Conservation (phyloP, 2,113 vertebrate genomes). For the Phoxinus phoxinus region DNA sequence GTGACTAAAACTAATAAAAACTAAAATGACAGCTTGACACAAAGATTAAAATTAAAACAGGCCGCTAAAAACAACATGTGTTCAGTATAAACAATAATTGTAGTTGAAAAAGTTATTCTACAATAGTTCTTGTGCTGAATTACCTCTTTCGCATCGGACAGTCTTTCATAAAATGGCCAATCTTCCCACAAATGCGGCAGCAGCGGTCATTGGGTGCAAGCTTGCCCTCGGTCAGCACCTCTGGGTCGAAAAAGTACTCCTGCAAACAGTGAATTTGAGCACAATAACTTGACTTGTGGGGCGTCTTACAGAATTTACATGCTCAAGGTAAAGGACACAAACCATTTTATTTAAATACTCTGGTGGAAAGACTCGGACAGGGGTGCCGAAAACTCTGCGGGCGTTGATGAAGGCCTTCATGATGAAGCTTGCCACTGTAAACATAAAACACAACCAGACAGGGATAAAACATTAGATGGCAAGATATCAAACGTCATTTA, state of each 20-base stretch:
- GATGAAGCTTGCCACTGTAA: constrained; percentile 98
- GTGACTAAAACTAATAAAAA: no score
- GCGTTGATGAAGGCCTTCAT: constrained; percentile 99
- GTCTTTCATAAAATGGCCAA: constrained; percentile 99
- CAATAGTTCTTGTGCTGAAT: not conserved
- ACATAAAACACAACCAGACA: constrained; percentile 61
- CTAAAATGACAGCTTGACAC: no score
- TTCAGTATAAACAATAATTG: not conserved
- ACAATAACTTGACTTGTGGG: not conserved
- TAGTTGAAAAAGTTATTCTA: not conserved
- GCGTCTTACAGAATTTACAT: not conserved
- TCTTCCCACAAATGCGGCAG: constrained; percentile 97
- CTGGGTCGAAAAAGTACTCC: constrained; percentile 98
- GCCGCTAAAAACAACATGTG: no score
- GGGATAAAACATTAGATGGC: not conserved
- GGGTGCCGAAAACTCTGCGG: constrained; percentile 93
- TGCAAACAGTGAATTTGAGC: constrained; percentile 57
- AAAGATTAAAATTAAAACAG: no score
- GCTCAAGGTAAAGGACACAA: not conserved
- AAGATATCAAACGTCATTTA: not conserved
- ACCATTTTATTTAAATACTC: constrained; percentile 34
- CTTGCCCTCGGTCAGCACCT: constrained; percentile 94
- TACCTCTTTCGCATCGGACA: constrained; percentile 96
- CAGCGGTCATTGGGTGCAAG: constrained; percentile 96
- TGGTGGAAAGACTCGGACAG: constrained; percentile 53